These are phyloP conservation scores for Raja brachyura DNA, from an alignment of 2,113 vertebrate species.

Conservation along the genomic window DNA sequence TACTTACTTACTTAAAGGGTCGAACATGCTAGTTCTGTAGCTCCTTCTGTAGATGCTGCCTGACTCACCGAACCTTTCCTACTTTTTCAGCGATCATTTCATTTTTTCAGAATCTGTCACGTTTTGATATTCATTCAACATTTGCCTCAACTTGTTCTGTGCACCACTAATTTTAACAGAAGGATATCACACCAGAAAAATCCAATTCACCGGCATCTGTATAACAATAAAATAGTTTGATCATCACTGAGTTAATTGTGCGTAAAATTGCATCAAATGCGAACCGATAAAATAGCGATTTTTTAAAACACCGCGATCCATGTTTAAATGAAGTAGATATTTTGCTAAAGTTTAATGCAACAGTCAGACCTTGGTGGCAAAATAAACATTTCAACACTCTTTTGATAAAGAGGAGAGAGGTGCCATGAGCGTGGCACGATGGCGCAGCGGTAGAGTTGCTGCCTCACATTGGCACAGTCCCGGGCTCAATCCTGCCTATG, in stretches of 20 bases:
- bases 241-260: constrained; percentile 23
- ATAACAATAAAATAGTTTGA: neutral
- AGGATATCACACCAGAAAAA: neutral
- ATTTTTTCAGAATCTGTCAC: too few relatives aligned
- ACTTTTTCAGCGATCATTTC: too few relatives aligned
- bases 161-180: neutral
- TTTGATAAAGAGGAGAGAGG: neutral
- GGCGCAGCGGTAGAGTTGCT: too few relatives aligned
- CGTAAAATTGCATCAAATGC: neutral
- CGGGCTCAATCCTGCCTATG: too few relatives aligned
- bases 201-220: neutral
- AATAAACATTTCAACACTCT: neutral
- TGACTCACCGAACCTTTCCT: too few relatives aligned
- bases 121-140: too few relatives aligned
- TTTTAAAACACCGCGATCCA: too few relatives aligned
- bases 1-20: too few relatives aligned
- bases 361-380: neutral
- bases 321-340: neutral
- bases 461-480: too few relatives aligned
- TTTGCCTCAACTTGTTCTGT: neutral
- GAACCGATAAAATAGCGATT: neutral
- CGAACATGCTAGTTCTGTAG: too few relatives aligned
- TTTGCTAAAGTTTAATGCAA: neutral
- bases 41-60: too few relatives aligned
- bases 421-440: too few relatives aligned